Evolutionary conservation across 1,140 invertebrate genomes (phyloP).

Genomic region (Drosophila suzukii): DNA sequence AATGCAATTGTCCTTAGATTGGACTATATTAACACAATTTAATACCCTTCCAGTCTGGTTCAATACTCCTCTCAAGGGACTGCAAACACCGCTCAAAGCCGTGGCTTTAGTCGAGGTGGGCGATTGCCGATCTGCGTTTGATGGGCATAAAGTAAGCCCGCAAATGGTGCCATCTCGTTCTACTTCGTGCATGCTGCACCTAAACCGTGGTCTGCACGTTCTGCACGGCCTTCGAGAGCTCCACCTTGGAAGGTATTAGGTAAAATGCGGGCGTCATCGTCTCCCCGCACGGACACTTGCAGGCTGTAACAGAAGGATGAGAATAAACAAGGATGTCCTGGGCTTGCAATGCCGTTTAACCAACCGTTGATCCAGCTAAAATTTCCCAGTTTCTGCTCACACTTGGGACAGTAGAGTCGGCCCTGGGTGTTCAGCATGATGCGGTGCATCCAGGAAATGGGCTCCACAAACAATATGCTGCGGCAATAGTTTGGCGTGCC

Average conservation of each 20-base stretch:
- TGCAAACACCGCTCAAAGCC: neutral
- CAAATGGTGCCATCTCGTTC: conserved; percentile 20
- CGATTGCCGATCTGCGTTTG: neutral
- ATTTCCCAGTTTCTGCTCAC: conserved; percentile 91
- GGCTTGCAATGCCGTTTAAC: neutral
- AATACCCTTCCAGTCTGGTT: neutral
- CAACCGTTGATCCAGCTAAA: conserved; percentile 93
- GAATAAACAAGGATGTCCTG: neutral
- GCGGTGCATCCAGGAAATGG: conserved; percentile 92
- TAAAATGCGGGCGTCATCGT: conserved; percentile 94
- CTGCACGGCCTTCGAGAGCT: conserved; percentile 93
- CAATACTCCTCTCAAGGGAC: too few species aligned
- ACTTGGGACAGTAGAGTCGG: conserved; percentile 94
- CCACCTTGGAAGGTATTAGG: conserved; percentile 93
- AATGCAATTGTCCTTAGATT: neutral
- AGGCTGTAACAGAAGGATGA: conserved; percentile 85
- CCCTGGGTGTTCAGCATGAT: conserved; percentile 89
- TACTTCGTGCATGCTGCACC: neutral
- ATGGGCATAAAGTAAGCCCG: neutral
- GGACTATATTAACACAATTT: neutral
- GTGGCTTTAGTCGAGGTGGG: neutral
- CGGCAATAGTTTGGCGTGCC: conserved; percentile 85
- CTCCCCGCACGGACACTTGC: conserved; percentile 92
- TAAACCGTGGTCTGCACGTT: conserved; percentile 93
- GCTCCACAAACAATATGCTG: conserved; percentile 92